phyloP scores from a whole-genome alignment of 2,888 invertebrate genomes.

The Caenorhabditis angaria region DNA sequence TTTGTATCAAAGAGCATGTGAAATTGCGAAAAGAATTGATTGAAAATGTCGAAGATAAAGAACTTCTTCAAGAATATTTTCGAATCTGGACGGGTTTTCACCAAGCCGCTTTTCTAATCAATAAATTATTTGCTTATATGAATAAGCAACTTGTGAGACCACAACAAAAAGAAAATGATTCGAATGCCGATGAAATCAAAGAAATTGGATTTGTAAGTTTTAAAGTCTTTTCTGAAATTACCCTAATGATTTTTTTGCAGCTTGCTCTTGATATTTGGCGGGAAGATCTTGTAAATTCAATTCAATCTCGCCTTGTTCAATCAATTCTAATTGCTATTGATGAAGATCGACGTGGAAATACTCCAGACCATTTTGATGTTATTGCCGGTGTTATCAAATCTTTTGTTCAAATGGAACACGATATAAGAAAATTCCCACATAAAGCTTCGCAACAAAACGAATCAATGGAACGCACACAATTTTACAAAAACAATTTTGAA shows the following conservation, averaged over 20 bases:
- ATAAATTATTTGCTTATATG: conserved; percentile 76
- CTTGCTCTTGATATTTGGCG: conserved; percentile 85
- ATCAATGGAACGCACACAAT: conserved; percentile 24
- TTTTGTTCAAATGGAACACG: conserved; percentile 78
- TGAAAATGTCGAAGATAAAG: conserved; percentile 18
- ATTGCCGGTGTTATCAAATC: conserved; percentile 88
- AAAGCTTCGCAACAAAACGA: background rate
- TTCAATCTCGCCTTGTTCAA: conserved; percentile 81
- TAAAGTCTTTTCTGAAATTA: conserved; percentile 11
- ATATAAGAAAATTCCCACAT: conserved; percentile 16
- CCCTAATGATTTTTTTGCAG: conserved; percentile 65
- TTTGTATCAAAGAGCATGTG: conserved; percentile 28
- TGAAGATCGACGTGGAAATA: conserved; percentile 74
- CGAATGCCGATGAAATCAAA: conserved; percentile 69
- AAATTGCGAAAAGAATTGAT: conserved; percentile 12
- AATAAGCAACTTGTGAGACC: conserved; percentile 81
- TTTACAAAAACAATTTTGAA: conserved; percentile 59
- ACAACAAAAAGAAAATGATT: conserved; percentile 47
- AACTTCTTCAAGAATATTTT: conserved; percentile 57
- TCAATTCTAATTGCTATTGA: conserved; percentile 81
- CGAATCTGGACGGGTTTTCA: conserved; percentile 61
- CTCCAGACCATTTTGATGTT: conserved; percentile 74
- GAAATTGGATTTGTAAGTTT: conserved; percentile 84
- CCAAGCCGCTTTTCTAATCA: conserved; percentile 60
- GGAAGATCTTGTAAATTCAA: conserved; percentile 82